phyloP scores from a whole-genome alignment of 2,888 invertebrate species.

The Oscheius sp. region DNA sequence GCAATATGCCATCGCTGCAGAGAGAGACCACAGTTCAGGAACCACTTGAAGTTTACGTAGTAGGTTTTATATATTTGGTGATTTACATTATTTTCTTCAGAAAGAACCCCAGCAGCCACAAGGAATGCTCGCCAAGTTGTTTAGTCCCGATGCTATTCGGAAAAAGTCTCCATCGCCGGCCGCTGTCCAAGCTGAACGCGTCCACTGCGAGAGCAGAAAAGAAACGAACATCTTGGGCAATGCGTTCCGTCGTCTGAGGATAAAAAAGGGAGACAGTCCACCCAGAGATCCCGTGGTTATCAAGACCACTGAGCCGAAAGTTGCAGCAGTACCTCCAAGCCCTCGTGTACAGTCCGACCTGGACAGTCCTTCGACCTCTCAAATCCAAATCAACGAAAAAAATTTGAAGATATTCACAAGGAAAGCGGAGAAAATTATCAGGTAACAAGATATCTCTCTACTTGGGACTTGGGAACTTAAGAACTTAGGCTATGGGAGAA shows the following conservation, averaged over 20 bases:
- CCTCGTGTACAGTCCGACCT: constrained; percentile 22
- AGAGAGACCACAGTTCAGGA: constrained; percentile 2
- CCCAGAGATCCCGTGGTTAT: not conserved
- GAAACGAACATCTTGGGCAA: constrained; percentile 40
- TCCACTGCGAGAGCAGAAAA: constrained; percentile 38
- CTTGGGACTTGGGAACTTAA: no score
- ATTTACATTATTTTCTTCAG: not conserved
- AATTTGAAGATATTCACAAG: constrained; percentile 34
- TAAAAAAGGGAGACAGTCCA: constrained; percentile 21
- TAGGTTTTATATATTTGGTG: not conserved
- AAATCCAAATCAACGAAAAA: constrained; percentile 25
- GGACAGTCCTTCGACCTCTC: constrained; percentile 34
- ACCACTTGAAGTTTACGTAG: constrained; percentile 17
- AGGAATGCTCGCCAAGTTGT: constrained; percentile 36
- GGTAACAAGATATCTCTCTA: not conserved
- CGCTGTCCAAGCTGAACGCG: constrained; percentile 20
- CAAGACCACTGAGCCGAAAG: constrained; percentile 16
- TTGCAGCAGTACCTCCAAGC: constrained; percentile 39
- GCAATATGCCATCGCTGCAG: constrained; percentile 33
- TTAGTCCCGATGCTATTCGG: constrained; percentile 33
- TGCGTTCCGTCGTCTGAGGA: constrained; percentile 7
- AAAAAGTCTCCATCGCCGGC: constrained; percentile 16
- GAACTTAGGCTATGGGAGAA: not conserved
- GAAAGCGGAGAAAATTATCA: constrained; percentile 37
- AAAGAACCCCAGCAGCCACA: constrained; percentile 74